Conservation (phyloP, 2,888 invertebrate species). For the Beris chalybata region DNA sequence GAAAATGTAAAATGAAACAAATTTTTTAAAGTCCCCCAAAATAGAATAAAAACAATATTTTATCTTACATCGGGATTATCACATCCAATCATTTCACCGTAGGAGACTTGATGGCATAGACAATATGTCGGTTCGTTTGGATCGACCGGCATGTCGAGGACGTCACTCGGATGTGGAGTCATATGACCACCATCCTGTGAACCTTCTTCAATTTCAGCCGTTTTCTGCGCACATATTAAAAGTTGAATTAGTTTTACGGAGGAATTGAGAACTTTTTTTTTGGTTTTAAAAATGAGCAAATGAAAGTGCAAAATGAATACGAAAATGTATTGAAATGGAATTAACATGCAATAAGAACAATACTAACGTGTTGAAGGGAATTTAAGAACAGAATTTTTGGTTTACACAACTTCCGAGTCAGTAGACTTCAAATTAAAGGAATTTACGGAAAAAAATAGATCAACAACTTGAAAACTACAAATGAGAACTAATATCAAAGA, state of each 20-base stretch:
- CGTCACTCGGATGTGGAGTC: conserved; percentile 78
- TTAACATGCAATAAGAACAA: neutral
- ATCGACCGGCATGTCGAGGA: conserved; percentile 88
- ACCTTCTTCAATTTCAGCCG: conserved; percentile 57
- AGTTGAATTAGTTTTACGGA: neutral
- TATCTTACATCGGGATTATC: conserved; percentile 72
- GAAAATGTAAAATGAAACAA: conserved; percentile 32
- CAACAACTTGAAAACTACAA: too few species aligned
- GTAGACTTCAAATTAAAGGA: too few species aligned
- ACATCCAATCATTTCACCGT: conserved; percentile 94
- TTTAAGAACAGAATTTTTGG: too few species aligned
- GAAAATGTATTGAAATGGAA: conserved; percentile 28
- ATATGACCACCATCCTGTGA: conserved; percentile 60
- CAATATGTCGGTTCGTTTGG: conserved; percentile 99
- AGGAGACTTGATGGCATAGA: conserved; percentile 93
- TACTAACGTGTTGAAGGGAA: too few species aligned
- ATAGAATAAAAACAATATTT: conserved; percentile 13
- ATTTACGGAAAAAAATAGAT: too few species aligned
- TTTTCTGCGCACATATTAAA: conserved; percentile 46
- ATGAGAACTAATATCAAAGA: too few species aligned
- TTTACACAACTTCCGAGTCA: too few species aligned
- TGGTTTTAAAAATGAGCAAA: neutral
- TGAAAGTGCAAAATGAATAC: conserved; percentile 26
- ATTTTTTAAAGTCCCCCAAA: too few species aligned
- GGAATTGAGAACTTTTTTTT: neutral